Evolutionary conservation across 2,797 vertebrate genomes (phyloP).

Genomic region (Mus caroli): DNA sequence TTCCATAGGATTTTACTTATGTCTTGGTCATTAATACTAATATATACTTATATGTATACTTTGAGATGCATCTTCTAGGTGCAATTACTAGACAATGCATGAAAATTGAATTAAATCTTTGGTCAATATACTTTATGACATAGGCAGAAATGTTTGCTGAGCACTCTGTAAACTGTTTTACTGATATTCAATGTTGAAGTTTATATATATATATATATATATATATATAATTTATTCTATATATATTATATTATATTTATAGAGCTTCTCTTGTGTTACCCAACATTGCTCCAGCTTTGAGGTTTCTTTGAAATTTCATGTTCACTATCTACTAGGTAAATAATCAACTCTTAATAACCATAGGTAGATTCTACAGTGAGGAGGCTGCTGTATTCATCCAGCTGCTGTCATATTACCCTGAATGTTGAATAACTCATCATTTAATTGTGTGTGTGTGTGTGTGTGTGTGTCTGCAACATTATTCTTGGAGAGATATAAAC

Average conservation of each 20-base stretch:
- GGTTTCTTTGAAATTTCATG: background rate
- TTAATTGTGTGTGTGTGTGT: background rate
- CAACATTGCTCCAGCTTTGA: background rate
- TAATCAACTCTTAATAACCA: background rate
- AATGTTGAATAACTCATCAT: background rate
- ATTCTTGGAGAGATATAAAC: background rate
- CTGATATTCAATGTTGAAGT: background rate
- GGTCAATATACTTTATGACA: fast-evolving
- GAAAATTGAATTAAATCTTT: background rate
- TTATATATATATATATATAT: background rate
- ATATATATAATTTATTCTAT: too few species aligned
- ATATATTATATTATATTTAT: background rate
- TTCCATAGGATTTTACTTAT: background rate
- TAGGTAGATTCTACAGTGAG: background rate
- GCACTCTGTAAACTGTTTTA: background rate
- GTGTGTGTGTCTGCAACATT: background rate
- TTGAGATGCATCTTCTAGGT: background rate
- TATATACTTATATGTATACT: too few species aligned
- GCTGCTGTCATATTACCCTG: background rate
- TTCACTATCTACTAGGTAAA: background rate
- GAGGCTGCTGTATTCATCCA: background rate
- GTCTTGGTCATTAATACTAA: background rate
- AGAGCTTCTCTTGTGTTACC: fast-evolving
- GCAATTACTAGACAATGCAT: background rate
- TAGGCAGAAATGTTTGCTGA: background rate